Percentiles rank a stretch among this genome's conserved stretches.
Conservation (phyloP, 2,888 invertebrate genomes). For the Netelia melanura region DNA sequence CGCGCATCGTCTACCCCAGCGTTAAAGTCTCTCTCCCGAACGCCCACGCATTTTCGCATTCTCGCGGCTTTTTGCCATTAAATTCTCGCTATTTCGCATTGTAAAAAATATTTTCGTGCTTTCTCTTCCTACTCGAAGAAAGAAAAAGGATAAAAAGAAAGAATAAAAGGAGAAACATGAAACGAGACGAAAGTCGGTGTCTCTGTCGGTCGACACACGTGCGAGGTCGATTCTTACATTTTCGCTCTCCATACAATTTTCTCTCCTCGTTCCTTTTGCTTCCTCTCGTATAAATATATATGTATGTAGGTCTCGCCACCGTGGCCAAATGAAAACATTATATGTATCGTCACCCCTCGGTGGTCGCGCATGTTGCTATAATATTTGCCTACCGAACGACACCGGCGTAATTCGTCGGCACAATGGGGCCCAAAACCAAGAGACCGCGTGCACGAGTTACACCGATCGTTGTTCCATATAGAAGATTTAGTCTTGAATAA, state of each 20-base stretch:
- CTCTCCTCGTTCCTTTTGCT: neutral
- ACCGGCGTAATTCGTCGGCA: conserved; percentile 79
- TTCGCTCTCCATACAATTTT: conserved; percentile 33
- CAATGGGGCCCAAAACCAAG: conserved; percentile 71
- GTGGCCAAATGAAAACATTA: conserved; percentile 75
- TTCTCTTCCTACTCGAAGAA: too few species aligned
- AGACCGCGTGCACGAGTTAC: conserved; percentile 64
- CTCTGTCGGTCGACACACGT: conserved; percentile 60
- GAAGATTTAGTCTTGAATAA: conserved; percentile 22
- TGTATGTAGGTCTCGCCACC: conserved; percentile 25
- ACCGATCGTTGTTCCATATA: conserved; percentile 34
- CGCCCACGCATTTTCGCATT: neutral
- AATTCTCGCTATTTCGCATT: neutral
- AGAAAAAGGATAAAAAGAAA: too few species aligned
- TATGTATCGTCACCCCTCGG: conserved; percentile 71
- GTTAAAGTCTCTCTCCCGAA: conserved; percentile 65
- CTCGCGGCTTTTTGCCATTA: neutral
- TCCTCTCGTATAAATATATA: conserved; percentile 19
- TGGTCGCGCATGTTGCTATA: conserved; percentile 80
- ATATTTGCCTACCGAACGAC: conserved; percentile 81
- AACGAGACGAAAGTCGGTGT: conserved; percentile 8
- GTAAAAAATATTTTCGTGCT: neutral
- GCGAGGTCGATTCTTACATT: conserved; percentile 50
- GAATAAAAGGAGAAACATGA: neutral
- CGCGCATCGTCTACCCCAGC: conserved; percentile 59